A percentile compares a stretch with the other conserved stretches of the same genome.
Conservation (phyloP, 2,113 vertebrate species). For the Mystacornis crossleyi region DNA sequence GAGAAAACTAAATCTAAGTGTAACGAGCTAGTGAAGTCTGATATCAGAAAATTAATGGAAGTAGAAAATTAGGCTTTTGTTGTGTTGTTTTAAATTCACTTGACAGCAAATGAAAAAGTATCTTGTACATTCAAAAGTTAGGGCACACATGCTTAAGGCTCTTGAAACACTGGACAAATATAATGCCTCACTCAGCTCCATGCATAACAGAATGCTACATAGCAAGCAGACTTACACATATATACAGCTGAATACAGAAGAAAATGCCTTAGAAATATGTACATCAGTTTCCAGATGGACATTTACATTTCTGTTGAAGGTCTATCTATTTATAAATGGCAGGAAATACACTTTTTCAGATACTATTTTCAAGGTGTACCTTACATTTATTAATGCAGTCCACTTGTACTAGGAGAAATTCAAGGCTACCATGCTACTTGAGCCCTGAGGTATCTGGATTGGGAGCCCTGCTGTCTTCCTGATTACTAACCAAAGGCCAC, state of each 20-base stretch:
- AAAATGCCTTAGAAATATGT: constrained; percentile 75
- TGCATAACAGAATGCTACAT: constrained; percentile 74
- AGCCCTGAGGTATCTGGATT: constrained; percentile 8
- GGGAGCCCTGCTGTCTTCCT: constrained; percentile 2
- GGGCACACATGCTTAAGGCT: constrained; percentile 80
- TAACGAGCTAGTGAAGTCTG: constrained; percentile 1
- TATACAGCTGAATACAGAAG: constrained; percentile 65
- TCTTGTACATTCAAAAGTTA: constrained; percentile 75
- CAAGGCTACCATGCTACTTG: not conserved
- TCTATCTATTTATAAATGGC: constrained; percentile 60
- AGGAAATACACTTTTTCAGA: not conserved
- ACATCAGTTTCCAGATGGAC: constrained; percentile 67
- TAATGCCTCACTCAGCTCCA: constrained; percentile 66
- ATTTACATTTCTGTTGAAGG: constrained; percentile 72
- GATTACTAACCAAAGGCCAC: constrained; percentile 2
- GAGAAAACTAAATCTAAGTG: not conserved
- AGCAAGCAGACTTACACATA: constrained; percentile 73
- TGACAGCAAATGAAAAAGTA: constrained; percentile 32
- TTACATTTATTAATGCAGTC: constrained; percentile 15
- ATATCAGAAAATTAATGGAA: constrained; percentile 57
- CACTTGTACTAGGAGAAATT: constrained; percentile 28
- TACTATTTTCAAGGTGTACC: constrained; percentile 8
- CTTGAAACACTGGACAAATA: constrained; percentile 73
- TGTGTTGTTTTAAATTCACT: constrained; percentile 46
- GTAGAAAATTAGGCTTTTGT: constrained; percentile 52